Base-by-base conservation (phyloP, 2,888 invertebrate genomes). In the Lottia scabra region DNA sequence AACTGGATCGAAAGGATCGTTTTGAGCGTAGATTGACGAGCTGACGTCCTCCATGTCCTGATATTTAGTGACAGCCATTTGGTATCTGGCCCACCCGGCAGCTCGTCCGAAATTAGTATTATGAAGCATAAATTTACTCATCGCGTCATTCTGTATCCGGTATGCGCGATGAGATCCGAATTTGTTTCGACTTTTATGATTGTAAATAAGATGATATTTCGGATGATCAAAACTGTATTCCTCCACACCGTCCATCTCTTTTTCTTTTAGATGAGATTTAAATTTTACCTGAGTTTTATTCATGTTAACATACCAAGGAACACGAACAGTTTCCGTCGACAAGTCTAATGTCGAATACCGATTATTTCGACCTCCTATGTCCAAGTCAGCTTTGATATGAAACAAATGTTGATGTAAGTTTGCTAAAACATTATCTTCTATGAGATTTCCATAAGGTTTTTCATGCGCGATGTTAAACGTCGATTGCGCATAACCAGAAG, bases 331-430 rank as follows among this genome's bases (percentile, higher is more conserved):
- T 65, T 84, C 81, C 1, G 70, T 73, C 4, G 71, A 71, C n/a
- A 85, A 74, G 44, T 84, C 80, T 27, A 81, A 63, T 12, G 81
- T 78, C 16, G 81, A 80, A 74, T 83, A 85, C 19, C 85, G 75
- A 76, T 87, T 87, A 65, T 73, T 66, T 23, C 76, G 45, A 1
- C 82, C 81, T 3, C 76, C 83, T 15, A 87, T 81, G 72, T 87
- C 87, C 38, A 87, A 67, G 76, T 87, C 87, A n/a, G 84, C 75
- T 75, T 86, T 86, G 75, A 76, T 84, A 78, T 85, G 83, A 74
- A 85, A 86, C 66, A 84, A 70, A 73, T 86, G 84, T 68, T 84
- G 83, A 69, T 86, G 84, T 6, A 86, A 71, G 67, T 84, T 83
- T 3, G 81, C 86, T 13, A 81, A 75, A n/a, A 80, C 80, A 43